Evolutionary conservation across 2,888 invertebrate genomes (phyloP).

Genomic region (Seladonia tumulorum): DNA sequence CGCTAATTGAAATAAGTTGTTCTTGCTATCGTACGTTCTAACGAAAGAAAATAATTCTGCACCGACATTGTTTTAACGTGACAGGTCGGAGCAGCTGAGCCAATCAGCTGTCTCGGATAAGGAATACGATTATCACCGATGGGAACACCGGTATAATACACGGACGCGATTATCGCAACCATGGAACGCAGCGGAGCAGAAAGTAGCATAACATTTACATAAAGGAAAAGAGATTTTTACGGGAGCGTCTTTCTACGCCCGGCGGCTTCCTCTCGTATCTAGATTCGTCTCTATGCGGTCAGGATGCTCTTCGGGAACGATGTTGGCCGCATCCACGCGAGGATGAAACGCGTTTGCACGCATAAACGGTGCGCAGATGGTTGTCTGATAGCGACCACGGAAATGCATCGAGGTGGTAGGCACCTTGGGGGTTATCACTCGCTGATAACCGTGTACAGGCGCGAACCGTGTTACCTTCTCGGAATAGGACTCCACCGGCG

Average conservation of each 20-base stretch:
- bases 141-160: neutral
- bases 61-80: neutral
- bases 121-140: constrained; percentile 12
- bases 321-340: constrained; percentile 20
- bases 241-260: constrained; percentile 20
- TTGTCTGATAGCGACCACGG: constrained; percentile 54
- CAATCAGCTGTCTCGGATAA: neutral
- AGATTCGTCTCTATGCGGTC: constrained; percentile 40
- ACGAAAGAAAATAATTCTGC: neutral
- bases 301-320: constrained; percentile 30
- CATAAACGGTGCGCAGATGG: constrained; percentile 63
- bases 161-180: neutral
- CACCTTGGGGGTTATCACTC: constrained; percentile 65
- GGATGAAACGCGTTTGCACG: constrained; percentile 56
- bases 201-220: constrained; percentile 39
- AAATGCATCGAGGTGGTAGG: constrained; percentile 65
- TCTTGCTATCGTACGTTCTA: neutral
- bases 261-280: constrained; percentile 35
- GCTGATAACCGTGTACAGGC: constrained; percentile 58
- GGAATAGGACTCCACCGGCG: constrained; percentile 6
- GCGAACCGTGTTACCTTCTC: constrained; percentile 24
- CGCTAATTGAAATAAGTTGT: neutral
- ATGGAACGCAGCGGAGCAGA: constrained; percentile 16
- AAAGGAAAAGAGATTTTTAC: constrained; percentile 12
- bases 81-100: neutral